Evolutionary conservation across 2,888 invertebrate species (phyloP).

Genomic region (Brachypalpus laphriformis): DNA sequence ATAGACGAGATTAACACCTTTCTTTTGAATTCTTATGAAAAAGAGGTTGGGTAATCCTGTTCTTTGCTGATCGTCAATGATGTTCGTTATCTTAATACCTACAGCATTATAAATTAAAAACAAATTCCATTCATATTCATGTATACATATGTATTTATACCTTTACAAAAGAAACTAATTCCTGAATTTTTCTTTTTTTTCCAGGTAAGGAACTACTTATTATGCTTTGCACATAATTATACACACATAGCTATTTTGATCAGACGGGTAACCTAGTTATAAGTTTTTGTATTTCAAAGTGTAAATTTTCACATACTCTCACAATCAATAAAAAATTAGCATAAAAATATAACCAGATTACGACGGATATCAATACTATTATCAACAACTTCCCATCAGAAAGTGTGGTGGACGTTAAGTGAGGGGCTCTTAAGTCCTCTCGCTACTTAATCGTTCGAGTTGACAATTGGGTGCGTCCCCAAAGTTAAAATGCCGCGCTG

Average conservation of each 20-base stretch:
- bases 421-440: conserved; percentile 16
- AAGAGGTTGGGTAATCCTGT: no score
- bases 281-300: not conserved
- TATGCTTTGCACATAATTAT: not conserved
- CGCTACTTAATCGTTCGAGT: conserved; percentile 28
- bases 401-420: conserved; percentile 21
- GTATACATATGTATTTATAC: not conserved
- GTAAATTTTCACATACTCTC: conserved; percentile 1
- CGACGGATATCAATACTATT: conserved; percentile 6
- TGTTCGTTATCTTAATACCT: no score
- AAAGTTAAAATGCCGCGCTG: conserved; percentile 6
- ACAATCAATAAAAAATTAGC: not conserved
- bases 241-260: not conserved
- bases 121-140: no score
- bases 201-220: conserved; percentile 20
- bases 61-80: no score
- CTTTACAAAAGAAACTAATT: not conserved
- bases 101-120: not conserved
- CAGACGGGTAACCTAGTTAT: not conserved
- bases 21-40: no score
- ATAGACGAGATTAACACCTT: no score
- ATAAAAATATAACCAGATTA: conserved; percentile 6
- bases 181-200: conserved; percentile 8
- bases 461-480: conserved; percentile 56
- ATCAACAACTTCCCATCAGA: conserved; percentile 21